Conservation (phyloP, 53 echinoderm and acorn worm species). For the Temnopleurus reevesii region DNA sequence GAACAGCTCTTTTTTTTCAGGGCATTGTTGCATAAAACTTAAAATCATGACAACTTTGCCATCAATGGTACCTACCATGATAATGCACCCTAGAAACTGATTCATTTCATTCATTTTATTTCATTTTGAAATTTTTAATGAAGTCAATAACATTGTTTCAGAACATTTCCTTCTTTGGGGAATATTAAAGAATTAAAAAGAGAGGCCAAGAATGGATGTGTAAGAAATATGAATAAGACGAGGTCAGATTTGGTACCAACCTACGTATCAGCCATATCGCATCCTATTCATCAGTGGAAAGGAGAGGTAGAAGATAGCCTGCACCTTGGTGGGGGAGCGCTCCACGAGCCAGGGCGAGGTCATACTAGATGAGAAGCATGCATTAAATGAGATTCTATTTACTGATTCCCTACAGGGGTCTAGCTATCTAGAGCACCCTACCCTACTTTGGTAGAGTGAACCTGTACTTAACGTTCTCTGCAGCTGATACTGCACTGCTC, state of each 20-base stretch:
- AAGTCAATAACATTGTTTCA: no score
- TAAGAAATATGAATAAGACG: neutral
- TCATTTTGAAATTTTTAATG: no score
- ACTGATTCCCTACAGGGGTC: neutral
- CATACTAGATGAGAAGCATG: neutral
- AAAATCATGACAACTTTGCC: no score
- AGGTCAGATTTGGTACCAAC: neutral
- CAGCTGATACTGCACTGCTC: neutral
- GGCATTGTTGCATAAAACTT: no score
- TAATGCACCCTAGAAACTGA: no score
- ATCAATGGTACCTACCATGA: no score
- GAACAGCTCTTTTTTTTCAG: no score
- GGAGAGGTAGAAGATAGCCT: neutral
- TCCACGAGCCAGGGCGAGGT: neutral
- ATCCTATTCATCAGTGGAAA: neutral
- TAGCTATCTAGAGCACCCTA: slow-evolving; percentile 8
- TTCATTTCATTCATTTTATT: no score
- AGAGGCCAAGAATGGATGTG: no score
- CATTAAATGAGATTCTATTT: slow-evolving; percentile 20
- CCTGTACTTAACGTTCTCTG: neutral
- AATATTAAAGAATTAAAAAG: no score
- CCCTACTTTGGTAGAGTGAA: neutral
- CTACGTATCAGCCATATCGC: neutral
- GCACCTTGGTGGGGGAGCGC: neutral
- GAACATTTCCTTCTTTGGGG: no score